Conservation (phyloP, 2,888 invertebrate genomes). For the Andrena chrysosceles region DNA sequence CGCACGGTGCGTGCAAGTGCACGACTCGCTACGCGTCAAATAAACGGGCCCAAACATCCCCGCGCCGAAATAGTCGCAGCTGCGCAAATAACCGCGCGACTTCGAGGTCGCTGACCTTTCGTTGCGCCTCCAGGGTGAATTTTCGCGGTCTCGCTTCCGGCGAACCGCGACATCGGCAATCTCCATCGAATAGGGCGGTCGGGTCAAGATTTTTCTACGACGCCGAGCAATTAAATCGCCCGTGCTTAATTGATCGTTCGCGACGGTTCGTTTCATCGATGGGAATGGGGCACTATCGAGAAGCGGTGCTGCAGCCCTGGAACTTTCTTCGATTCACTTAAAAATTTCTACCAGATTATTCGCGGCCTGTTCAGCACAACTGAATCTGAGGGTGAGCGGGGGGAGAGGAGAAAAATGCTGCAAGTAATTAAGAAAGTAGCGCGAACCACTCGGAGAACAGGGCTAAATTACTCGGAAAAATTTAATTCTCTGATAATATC, state of each 20-base stretch:
- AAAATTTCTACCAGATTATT: conserved; percentile 35
- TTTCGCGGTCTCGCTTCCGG: not conserved
- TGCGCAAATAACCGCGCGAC: conserved; percentile 18
- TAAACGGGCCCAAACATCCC: conserved; percentile 28
- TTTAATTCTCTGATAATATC: conserved; percentile 62
- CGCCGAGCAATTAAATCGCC: conserved; percentile 56
- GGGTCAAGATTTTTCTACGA: conserved; percentile 43
- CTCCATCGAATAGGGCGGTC: not conserved
- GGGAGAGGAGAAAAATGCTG: conserved; percentile 33
- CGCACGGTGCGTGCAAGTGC: not conserved
- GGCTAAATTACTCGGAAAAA: conserved; percentile 62
- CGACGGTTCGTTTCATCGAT: conserved; percentile 22
- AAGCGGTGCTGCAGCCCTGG: not conserved
- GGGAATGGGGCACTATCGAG: conserved; percentile 21
- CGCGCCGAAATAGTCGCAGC: conserved; percentile 18
- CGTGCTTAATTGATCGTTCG: conserved; percentile 52
- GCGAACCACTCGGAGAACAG: conserved; percentile 41
- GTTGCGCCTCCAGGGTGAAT: conserved; percentile 2
- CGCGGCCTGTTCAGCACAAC: conserved; percentile 33
- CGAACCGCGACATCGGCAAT: not conserved
- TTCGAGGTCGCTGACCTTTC: not conserved
- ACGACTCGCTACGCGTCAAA: conserved; percentile 20
- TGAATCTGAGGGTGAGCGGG: not conserved
- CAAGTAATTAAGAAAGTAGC: conserved; percentile 61
- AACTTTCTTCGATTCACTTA: conserved; percentile 53